Evolutionary conservation across 2,797 vertebrate genomes (phyloP), one percentile per base, ranked within the genome.

Genomic region (Phrynocephalus forsythii): DNA sequence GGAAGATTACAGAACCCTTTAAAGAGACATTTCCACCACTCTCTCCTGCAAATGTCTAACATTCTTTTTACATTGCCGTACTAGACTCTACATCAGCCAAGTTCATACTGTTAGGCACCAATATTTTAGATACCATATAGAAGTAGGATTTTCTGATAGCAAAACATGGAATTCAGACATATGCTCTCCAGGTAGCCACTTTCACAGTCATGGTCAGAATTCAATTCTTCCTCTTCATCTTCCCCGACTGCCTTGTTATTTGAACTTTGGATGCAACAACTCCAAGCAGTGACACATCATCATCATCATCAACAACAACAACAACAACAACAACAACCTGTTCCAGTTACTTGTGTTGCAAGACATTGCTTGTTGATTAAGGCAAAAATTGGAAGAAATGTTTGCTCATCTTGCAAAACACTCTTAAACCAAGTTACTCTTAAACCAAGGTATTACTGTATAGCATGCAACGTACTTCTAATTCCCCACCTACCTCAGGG

Each of bases 161-260:
- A 56, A 56, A 56, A 11, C 52, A 56, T 56, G 8, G 13, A 56
- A 56, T 56, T 56, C 8, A 56, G 52, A 56, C 52, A 56, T 11
- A 56, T 56, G 13, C 52, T 9, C 60, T 66, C 30, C 30, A 80
- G 10, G 16, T 68, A 82, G 67, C 9, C 63, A 82, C 11, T 18
- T 8, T 38, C 63, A 67, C 22, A 28, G 79, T 22, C n/a, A 66
- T 16, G 26, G 24, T 63, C 60, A 33, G 6, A 56, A 9, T 56
- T 56, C 13, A 56, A 56, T 56, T 56, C 52, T 3, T 56, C 22
- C 52, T 15, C 78, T 69, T 11, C 20, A 13, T 76, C 76, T 67
- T 92, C 85, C 84, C 77, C 86, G 24, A 86, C 33, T 88, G 86
- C 90, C 69, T 6, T 75, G 91, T 16, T 63, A 16, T 63, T 63